Evolutionary conservation across 2,113 vertebrate species (phyloP).

Genomic region (Hyaena hyaena): DNA sequence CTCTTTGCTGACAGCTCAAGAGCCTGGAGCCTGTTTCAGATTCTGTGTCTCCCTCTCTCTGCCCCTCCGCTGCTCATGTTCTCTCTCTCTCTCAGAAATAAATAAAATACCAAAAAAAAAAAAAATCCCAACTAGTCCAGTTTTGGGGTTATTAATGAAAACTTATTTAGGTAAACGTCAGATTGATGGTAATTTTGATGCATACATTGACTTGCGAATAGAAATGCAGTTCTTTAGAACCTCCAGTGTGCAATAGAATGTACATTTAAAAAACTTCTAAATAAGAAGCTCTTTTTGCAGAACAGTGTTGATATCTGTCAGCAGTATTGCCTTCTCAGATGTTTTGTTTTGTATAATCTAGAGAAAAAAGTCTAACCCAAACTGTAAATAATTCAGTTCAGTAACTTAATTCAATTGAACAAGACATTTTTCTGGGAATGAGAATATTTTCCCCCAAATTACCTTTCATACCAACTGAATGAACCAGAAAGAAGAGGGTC

Average conservation of each 20-base stretch:
- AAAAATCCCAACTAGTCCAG: not conserved
- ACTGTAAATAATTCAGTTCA: not conserved
- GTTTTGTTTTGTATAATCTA: not conserved
- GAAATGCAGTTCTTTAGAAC: not conserved
- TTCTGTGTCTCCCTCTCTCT: too few species aligned
- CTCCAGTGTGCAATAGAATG: not conserved
- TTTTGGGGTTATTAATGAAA: conserved; percentile 6
- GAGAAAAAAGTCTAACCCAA: not conserved
- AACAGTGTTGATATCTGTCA: not conserved
- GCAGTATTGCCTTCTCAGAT: not conserved
- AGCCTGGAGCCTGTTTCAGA: too few species aligned
- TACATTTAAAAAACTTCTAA: not conserved
- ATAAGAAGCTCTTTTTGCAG: not conserved
- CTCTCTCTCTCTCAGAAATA: too few species aligned
- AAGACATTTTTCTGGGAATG: not conserved
- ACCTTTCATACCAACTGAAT: not conserved
- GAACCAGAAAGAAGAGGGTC: not conserved
- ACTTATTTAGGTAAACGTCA: not conserved
- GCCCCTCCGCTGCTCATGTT: too few species aligned
- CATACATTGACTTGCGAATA: not conserved
- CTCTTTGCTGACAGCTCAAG: too few species aligned
- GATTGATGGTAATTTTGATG: not conserved
- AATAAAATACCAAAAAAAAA: too few species aligned
- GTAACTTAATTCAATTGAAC: not conserved
- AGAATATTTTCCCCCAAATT: not conserved